Conservation (phyloP, 2,113 vertebrate genomes). For the Solea senegalensis region DNA sequence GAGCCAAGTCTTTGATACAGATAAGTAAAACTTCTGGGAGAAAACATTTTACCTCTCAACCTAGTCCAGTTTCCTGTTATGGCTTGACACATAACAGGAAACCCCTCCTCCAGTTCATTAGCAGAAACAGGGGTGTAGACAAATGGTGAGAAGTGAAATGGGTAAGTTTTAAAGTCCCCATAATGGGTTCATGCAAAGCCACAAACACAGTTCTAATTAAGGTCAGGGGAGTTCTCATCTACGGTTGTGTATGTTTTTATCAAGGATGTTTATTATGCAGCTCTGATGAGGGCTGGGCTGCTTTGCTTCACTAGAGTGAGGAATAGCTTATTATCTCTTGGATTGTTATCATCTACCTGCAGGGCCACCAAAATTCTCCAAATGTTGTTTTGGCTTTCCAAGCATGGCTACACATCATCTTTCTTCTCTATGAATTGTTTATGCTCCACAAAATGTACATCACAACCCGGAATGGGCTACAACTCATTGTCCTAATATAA, state of each 20-base stretch:
- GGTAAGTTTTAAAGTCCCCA: slow-evolving; percentile 77
- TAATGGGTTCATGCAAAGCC: slow-evolving; percentile 78
- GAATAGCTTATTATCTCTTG: slow-evolving; percentile 31
- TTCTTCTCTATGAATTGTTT: slow-evolving; percentile 14
- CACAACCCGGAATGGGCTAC: neutral
- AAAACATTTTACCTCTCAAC: too few species aligned
- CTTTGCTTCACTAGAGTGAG: slow-evolving; percentile 41
- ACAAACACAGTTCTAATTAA: slow-evolving; percentile 77
- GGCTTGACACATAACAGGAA: too few species aligned
- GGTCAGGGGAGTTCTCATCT: slow-evolving; percentile 74
- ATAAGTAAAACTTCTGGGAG: slow-evolving; percentile 36
- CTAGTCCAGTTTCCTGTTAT: too few species aligned
- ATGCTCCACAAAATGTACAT: slow-evolving; percentile 8
- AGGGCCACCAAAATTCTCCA: slow-evolving; percentile 26
- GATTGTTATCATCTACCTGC: slow-evolving; percentile 41
- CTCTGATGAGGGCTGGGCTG: slow-evolving; percentile 31
- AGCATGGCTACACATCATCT: slow-evolving; percentile 14
- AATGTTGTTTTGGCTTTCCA: slow-evolving; percentile 21
- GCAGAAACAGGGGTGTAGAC: slow-evolving; percentile 56
- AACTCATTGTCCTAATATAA: slow-evolving; percentile 31
- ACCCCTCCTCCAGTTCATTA: slow-evolving; percentile 65
- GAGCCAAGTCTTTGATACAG: slow-evolving; percentile 47
- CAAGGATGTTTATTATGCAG: slow-evolving; percentile 66
- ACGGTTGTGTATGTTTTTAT: slow-evolving; percentile 70
- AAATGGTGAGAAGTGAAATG: slow-evolving; percentile 79